Percentiles rank a stretch among this genome's conserved stretches.
phyloP scores from a whole-genome alignment of 2,113 vertebrate genomes.

The Gymnogyps californianus region DNA sequence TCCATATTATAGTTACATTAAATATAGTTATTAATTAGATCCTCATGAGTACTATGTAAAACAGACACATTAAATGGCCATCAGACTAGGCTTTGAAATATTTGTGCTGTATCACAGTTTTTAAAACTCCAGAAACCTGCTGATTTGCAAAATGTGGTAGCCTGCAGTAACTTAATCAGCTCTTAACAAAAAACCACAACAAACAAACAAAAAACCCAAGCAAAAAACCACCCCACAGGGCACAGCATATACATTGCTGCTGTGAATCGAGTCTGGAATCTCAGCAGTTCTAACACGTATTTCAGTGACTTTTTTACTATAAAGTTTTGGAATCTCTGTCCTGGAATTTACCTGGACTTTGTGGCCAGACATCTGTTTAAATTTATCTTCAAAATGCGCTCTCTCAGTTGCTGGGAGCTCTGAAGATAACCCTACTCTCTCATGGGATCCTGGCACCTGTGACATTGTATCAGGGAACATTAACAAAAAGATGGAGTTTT shows the following conservation, averaged over 20 bases:
- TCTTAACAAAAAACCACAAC: not conserved
- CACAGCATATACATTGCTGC: not conserved
- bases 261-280: not conserved
- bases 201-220: not conserved
- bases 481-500: constrained; percentile 43
- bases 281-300: not conserved
- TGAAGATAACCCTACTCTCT: constrained; percentile 89
- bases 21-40: not conserved
- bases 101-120: not conserved
- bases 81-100: not conserved
- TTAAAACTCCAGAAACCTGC: not conserved
- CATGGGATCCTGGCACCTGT: constrained; percentile 83
- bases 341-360: constrained; percentile 86
- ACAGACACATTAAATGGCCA: not conserved
- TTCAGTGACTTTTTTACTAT: not conserved
- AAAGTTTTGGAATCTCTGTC: not conserved
- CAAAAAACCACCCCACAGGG: not conserved
- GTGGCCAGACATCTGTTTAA: constrained; percentile 90
- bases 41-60: not conserved
- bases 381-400: constrained; percentile 84
- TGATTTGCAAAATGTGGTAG: not conserved
- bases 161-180: not conserved
- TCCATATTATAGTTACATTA: not conserved
- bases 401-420: constrained; percentile 80
- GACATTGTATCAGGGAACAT: constrained; percentile 90